phyloP scores from a whole-genome alignment of 2,888 invertebrate genomes.

The Artemia sinica region DNA sequence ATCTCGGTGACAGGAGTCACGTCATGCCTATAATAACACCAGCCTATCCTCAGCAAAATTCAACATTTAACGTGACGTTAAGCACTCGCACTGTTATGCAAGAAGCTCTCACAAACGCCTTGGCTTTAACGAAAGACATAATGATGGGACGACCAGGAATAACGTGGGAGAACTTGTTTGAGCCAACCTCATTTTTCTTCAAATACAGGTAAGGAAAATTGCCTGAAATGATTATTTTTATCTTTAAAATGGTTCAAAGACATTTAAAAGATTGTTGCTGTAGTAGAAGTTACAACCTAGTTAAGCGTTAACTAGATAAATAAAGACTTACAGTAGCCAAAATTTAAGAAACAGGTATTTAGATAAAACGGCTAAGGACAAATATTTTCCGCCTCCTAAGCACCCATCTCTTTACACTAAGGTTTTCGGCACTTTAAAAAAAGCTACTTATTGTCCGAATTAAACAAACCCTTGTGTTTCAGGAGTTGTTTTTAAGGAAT shows the following conservation, averaged over 20 bases:
- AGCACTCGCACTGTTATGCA: slow-evolving; percentile 84
- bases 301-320: too few relatives aligned
- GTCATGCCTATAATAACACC: slow-evolving; percentile 99
- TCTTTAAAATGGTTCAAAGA: slow-evolving; percentile 15
- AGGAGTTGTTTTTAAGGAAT: too few relatives aligned
- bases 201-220: slow-evolving; percentile 46
- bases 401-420: too few relatives aligned
- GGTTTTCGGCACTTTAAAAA: too few relatives aligned
- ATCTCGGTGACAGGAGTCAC: slow-evolving; percentile 78
- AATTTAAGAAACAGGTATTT: too few relatives aligned
- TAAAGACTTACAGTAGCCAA: too few relatives aligned
- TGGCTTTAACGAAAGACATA: slow-evolving; percentile 59
- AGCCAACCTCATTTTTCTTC: slow-evolving; percentile 76
- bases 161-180: slow-evolving; percentile 79
- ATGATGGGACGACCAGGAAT: slow-evolving; percentile 51
- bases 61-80: slow-evolving; percentile 89
- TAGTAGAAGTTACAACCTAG: too few relatives aligned
- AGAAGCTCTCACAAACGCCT: slow-evolving; percentile 68
- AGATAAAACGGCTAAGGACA: too few relatives aligned
- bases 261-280: neutral
- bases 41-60: slow-evolving; percentile 98
- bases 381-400: too few relatives aligned
- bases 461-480: too few relatives aligned
- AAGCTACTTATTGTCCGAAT: too few relatives aligned
- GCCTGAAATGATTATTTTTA: slow-evolving; percentile 17